These are phyloP conservation scores for Drosophila pseudoananassae DNA, from an alignment of 1,140 invertebrate genomes.

Conservation along the genomic window DNA sequence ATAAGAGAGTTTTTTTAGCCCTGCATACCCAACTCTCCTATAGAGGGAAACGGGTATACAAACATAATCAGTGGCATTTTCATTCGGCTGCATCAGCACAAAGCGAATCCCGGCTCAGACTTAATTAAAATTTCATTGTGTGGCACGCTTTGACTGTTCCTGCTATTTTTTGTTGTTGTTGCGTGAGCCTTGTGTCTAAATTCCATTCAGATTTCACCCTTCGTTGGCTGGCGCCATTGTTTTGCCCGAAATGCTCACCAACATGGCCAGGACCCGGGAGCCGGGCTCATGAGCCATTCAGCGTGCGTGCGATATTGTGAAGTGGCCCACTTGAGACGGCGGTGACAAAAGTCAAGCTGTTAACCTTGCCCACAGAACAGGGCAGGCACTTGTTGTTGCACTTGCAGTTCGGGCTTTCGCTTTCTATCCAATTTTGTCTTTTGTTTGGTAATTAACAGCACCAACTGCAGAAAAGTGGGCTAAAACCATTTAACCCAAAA, in stretches of 20 bases:
- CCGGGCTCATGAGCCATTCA: not conserved
- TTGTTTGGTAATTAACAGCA: constrained; percentile 56
- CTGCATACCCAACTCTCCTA: not conserved
- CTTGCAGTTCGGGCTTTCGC: constrained; percentile 22
- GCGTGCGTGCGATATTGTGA: constrained; percentile 31
- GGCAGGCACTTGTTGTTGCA: constrained; percentile 22
- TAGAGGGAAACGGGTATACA: constrained; percentile 30
- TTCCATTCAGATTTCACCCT: constrained; percentile 44
- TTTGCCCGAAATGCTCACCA: constrained; percentile 34
- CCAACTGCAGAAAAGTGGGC: constrained; percentile 55
- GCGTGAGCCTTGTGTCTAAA: constrained; percentile 26
- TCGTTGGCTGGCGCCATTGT: constrained; percentile 31
- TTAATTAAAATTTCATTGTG: constrained; percentile 81
- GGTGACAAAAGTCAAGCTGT: constrained; percentile 46
- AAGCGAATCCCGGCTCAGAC: constrained; percentile 65
- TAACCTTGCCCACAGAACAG: constrained; percentile 34
- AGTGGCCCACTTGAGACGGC: constrained; percentile 36
- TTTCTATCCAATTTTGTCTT: constrained; percentile 28
- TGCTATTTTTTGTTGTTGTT: constrained; percentile 38
- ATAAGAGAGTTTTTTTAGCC: not conserved
- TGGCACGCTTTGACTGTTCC: constrained; percentile 57
- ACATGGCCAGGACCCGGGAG: constrained; percentile 19
- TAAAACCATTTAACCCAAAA: constrained; percentile 42
- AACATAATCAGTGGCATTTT: constrained; percentile 78
- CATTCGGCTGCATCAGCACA: constrained; percentile 77